Evolutionary conservation across 2,113 vertebrate genomes (phyloP), one percentile per base, ranked within the genome.

Genomic region (Semnornis frantzii): DNA sequence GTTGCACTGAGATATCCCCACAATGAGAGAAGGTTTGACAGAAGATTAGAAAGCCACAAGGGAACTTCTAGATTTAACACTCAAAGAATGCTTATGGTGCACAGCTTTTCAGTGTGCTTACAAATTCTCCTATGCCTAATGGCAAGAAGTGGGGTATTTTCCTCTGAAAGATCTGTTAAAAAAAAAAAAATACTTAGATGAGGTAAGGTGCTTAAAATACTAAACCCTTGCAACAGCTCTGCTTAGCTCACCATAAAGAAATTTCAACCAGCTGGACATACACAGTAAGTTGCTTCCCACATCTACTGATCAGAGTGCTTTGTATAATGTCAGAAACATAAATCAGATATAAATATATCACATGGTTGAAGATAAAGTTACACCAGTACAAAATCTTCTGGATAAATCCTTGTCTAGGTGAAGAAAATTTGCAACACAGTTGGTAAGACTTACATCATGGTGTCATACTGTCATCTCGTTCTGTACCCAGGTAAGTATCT

Each of bases 161-260:
- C 18, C 13, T 80, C 21, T 68, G 42, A 74, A 78, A 77, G 50
- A 73, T n/a, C 4, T 50, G 12, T 63, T 81, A 6, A 5, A 10
- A 17, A 37, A 6, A 5, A 10, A 17, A 37, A 37, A 37, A 37
- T 34, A 18, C 16, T 50, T 50, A 25, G 6, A 6, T 28, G 25
- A 21, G 20, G 19, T 17, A 72, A n/a, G 2, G 2, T n/a, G 13
- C 1, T 0, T 23, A 50, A 9, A 9, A 12, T 55, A 15, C 18
- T 42, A 44, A 73, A 70, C 6, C 11, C 85, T 94, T 75, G 10
- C 57, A 84, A 37, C 5, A 60, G 15, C 21, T 76, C 20, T 73
- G 37, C 19, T 50, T 63, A 87, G 25, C 9, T 10, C 54, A 60
- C n/a, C 18, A 83, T 8, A 60, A 70, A 65, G 24, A 85, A 84